Evolutionary conservation across 1,140 invertebrate species (phyloP).

Genomic region (Drosophila elegans): DNA sequence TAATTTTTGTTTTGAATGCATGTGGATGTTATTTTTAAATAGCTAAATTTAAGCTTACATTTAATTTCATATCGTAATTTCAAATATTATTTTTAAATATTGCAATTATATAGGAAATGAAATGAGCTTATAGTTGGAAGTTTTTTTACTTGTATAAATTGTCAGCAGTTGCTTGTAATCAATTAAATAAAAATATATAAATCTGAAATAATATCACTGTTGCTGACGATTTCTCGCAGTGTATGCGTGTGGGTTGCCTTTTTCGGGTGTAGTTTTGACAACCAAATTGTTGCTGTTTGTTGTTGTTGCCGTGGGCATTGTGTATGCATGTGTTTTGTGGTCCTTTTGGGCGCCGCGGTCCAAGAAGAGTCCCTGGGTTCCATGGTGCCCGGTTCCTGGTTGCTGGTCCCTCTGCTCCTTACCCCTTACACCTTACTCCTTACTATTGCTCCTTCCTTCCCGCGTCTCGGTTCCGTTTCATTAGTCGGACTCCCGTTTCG

Average conservation of each 20-base stretch:
- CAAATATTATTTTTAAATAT: no score
- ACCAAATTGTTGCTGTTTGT: constrained; percentile 58
- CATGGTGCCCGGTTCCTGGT: neutral
- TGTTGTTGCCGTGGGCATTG: constrained; percentile 34
- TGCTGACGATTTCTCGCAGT: constrained; percentile 4
- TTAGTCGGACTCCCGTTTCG: constrained; percentile 73
- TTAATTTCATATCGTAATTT: no score
- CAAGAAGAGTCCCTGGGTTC: constrained; percentile 32
- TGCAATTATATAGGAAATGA: no score
- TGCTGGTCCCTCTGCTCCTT: neutral
- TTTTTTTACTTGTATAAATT: no score
- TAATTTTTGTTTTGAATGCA: no score
- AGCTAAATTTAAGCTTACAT: neutral
- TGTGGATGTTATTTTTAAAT: no score
- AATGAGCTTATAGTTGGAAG: no score
- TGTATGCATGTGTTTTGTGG: constrained; percentile 64
- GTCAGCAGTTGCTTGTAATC: no score
- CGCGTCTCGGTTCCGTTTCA: constrained; percentile 72
- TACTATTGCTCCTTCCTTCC: constrained; percentile 2
- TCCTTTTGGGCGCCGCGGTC: constrained; percentile 69
- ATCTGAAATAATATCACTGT: no score
- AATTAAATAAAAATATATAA: no score
- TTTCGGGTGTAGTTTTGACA: constrained; percentile 78
- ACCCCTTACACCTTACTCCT: neutral
- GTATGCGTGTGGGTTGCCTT: constrained; percentile 42